Evolutionary conservation across 1,140 invertebrate species (phyloP).

Genomic region (Diabrotica undecimpunctata): DNA sequence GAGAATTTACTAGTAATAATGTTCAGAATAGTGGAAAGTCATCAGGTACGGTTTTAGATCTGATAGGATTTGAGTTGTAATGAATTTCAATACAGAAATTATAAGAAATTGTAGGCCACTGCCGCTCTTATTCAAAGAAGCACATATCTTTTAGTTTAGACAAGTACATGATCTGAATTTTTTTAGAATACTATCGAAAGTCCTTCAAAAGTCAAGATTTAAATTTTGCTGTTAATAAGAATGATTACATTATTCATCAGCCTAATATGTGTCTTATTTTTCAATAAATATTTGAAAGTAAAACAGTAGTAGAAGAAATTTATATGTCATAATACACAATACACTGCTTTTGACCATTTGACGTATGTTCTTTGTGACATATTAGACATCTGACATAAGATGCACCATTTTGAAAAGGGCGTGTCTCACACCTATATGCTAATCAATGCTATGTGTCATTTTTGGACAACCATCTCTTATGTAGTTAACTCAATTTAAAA

Average conservation of each 20-base stretch:
- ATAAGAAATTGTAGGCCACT: conserved; percentile 34
- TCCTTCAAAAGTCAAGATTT: conserved; percentile 12
- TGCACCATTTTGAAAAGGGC: too few species aligned
- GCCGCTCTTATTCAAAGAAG: conserved; percentile 31
- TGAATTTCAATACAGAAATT: conserved; percentile 43
- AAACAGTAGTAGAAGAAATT: not conserved
- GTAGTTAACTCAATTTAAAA: too few species aligned
- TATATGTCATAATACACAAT: conserved; percentile 11
- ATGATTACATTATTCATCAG: conserved; percentile 13
- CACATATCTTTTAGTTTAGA: conserved; percentile 38
- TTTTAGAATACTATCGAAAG: conserved; percentile 15
- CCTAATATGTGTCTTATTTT: too few species aligned
- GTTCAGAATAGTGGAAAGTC: too few species aligned
- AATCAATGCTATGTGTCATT: too few species aligned
- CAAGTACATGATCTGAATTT: conserved; percentile 16
- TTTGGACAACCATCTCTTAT: too few species aligned
- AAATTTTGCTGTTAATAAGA: conserved; percentile 14
- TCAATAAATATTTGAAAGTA: too few species aligned
- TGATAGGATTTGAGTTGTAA: conserved; percentile 8
- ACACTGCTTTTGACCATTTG: not conserved
- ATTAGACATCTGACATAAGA: not conserved
- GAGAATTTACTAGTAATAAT: too few species aligned
- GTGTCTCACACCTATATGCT: too few species aligned
- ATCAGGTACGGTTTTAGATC: too few species aligned
- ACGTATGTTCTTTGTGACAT: conserved; percentile 28